Percentiles rank a stretch among this genome's conserved stretches.
Conservation (phyloP, 2,888 invertebrate genomes). For the Orthonychiurus folsomi region DNA sequence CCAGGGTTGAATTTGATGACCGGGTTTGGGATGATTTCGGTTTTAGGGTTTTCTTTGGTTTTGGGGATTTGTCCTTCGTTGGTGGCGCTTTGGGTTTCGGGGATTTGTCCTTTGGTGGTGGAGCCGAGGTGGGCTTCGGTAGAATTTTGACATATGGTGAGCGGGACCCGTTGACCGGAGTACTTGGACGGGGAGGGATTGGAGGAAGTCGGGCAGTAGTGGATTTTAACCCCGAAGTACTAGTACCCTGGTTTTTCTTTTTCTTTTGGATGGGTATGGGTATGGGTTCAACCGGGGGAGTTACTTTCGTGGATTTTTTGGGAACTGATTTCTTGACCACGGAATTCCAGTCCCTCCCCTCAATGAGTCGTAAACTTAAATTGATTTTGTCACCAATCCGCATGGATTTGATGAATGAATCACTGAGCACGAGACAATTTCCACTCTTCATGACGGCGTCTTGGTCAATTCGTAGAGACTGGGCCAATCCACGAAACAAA, state of each 20-base stretch:
- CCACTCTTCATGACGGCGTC: conserved; percentile 19
- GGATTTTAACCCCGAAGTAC: background rate
- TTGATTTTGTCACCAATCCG: conserved; percentile 17
- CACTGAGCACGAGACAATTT: conserved; percentile 15
- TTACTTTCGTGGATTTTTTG: too few relatives aligned
- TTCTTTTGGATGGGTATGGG: too few relatives aligned
- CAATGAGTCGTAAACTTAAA: conserved; percentile 17
- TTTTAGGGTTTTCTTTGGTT: background rate
- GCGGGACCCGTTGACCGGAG: background rate
- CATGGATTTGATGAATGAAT: conserved; percentile 22
- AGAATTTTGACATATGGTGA: background rate
- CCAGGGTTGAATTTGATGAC: too few relatives aligned
- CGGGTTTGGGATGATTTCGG: background rate
- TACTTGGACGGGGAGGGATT: too few relatives aligned
- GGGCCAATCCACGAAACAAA: conserved; percentile 19
- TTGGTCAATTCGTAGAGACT: conserved; percentile 16
- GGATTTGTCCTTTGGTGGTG: background rate
- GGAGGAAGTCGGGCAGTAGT: background rate
- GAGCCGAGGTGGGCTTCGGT: background rate
- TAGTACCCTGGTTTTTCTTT: too few relatives aligned
- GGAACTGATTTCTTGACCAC: conserved; percentile 7
- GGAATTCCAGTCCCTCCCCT: conserved; percentile 20
- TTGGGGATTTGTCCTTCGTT: background rate
- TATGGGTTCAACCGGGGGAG: too few relatives aligned
- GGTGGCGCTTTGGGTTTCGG: background rate